A percentile compares a stretch with the other conserved stretches of the same genome.
phyloP scores from a whole-genome alignment of 2,797 vertebrate species.

The Oreochromis mossambicus region DNA sequence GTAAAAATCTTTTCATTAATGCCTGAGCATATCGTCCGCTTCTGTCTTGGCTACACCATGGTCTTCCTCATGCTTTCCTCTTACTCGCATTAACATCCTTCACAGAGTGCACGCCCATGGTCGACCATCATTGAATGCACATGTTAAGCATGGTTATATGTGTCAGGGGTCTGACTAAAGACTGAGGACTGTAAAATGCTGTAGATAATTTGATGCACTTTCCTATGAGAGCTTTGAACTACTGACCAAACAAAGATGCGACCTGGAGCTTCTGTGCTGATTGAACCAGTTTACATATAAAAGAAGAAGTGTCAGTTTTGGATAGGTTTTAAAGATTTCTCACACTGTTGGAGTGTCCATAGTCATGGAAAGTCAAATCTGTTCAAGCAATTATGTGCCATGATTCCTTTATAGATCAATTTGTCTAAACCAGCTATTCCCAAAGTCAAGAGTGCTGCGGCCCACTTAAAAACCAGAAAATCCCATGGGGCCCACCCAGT shows the following conservation, averaged over 20 bases:
- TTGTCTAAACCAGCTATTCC: background rate
- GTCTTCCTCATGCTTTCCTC: slow-evolving; percentile 63
- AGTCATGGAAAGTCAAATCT: background rate
- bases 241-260: background rate
- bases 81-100: slow-evolving; percentile 54
- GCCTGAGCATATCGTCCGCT: slow-evolving; percentile 58
- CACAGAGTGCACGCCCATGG: slow-evolving; percentile 34
- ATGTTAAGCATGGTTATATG: slow-evolving; percentile 17
- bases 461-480: background rate
- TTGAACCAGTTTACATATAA: slow-evolving; percentile 1
- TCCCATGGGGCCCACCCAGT: background rate
- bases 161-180: slow-evolving; percentile 43
- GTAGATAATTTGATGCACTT: slow-evolving; percentile 17
- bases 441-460: background rate
- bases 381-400: background rate
- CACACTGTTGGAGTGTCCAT: background rate
- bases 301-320: background rate
- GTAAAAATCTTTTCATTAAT: slow-evolving; percentile 33
- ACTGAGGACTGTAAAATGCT: slow-evolving; percentile 3
- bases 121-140: slow-evolving; percentile 3
- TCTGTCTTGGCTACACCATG: slow-evolving; percentile 45
- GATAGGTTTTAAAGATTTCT: background rate
- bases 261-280: background rate
- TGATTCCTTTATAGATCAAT: background rate
- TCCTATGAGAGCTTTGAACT: slow-evolving; percentile 24